A percentile compares a stretch with the other conserved stretches of the same genome.
Evolutionary conservation across 2,797 vertebrate species (phyloP).

Genomic region (Iguana delicatissima): DNA sequence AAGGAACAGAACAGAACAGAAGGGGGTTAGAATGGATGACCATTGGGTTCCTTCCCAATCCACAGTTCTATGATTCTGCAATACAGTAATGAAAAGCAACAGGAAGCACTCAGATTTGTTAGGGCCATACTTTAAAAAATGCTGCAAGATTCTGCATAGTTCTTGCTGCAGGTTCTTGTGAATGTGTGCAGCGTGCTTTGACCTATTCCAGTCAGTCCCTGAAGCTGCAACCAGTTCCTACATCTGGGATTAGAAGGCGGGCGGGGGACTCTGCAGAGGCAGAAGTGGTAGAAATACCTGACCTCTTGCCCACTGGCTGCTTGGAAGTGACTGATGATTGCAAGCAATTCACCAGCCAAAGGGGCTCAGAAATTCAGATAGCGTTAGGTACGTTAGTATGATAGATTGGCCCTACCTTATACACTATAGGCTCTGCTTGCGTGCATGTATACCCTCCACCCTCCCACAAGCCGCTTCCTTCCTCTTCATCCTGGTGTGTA

Average conservation of each 20-base stretch:
- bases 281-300: neutral
- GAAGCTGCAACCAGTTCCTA: too few relatives aligned
- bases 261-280: too few relatives aligned
- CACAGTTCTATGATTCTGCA: too few relatives aligned
- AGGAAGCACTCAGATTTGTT: neutral
- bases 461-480: neutral
- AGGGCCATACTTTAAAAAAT: neutral
- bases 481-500: neutral
- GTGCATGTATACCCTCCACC: neutral
- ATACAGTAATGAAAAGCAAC: too few relatives aligned
- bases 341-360: neutral
- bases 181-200: neutral
- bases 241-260: too few relatives aligned
- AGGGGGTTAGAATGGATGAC: too few relatives aligned
- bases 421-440: too few relatives aligned
- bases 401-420: neutral
- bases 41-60: too few relatives aligned
- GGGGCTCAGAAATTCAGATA: neutral
- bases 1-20: too few relatives aligned
- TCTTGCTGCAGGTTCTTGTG: neutral
- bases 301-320: neutral
- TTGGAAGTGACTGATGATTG: too few relatives aligned
- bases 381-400: neutral
- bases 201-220: neutral
- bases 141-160: neutral